These are phyloP conservation scores for Ptyas mucosa DNA, from an alignment of 2,113 vertebrate genomes.

Conservation along the genomic window DNA sequence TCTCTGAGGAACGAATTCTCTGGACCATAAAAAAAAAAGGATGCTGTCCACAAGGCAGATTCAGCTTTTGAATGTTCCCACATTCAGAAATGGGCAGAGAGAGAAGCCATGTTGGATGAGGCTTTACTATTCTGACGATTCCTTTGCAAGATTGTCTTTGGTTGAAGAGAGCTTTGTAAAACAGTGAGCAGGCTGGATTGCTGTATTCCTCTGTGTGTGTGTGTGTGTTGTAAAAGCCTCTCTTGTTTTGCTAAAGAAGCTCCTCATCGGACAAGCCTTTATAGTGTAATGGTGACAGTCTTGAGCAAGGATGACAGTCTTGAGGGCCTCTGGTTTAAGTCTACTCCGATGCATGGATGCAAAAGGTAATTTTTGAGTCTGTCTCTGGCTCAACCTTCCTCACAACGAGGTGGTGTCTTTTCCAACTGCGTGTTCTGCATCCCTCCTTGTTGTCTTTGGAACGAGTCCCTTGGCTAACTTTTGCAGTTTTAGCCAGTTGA, in stretches of 20 bases:
- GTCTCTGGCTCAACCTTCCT: neutral
- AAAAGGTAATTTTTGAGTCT: neutral
- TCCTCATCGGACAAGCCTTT: neutral
- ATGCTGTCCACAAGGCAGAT: neutral
- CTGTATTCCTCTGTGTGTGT: neutral
- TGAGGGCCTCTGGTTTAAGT: neutral
- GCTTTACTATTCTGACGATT: neutral
- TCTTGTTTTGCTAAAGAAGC: neutral
- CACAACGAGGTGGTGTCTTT: neutral
- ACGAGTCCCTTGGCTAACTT: neutral
- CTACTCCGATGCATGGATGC: neutral
- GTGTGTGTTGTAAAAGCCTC: neutral
- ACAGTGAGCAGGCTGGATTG: neutral
- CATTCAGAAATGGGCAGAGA: neutral
- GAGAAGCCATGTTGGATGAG: too few species aligned
- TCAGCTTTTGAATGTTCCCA: neutral
- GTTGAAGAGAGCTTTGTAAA: neutral
- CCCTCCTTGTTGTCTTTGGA: neutral
- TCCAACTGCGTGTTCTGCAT: neutral
- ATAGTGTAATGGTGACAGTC: neutral
- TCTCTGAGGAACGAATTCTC: neutral
- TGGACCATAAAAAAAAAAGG: neutral
- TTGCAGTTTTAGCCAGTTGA: neutral
- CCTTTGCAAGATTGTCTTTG: neutral
- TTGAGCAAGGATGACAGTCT: neutral